A percentile compares a stretch with the other conserved stretches of the same genome.
Conservation (phyloP, 2,888 invertebrate genomes). For the Hydrotaea cyrtoneurina region DNA sequence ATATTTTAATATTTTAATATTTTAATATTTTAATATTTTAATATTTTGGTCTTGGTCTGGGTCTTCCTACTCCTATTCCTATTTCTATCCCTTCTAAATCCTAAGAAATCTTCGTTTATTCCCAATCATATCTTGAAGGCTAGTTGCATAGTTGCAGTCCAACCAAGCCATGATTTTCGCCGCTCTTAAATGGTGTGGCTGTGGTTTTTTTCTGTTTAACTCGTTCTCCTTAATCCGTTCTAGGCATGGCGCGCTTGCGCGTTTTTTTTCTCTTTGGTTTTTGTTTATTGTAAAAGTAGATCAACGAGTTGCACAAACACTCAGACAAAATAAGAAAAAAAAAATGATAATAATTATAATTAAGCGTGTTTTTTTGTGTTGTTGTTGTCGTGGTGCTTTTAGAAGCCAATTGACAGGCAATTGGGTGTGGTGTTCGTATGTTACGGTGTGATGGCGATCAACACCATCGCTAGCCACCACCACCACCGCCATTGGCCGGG, state of each 20-base stretch:
- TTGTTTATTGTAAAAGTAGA: conserved; percentile 32
- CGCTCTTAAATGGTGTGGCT: neutral
- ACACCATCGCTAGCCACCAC: neutral
- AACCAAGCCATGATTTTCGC: neutral
- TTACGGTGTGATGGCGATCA: neutral
- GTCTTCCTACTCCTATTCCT: too few species aligned
- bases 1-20: neutral
- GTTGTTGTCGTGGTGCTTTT: neutral
- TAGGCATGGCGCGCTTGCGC: conserved; percentile 44
- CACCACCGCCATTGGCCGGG: neutral
- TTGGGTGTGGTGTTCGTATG: conserved; percentile 32
- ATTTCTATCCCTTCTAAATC: too few species aligned
- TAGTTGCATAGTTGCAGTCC: too few species aligned
- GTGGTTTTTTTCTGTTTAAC: conserved; percentile 1
- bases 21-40: neutral
- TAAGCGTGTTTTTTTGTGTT: conserved; percentile 19
- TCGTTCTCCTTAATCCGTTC: conserved; percentile 59
- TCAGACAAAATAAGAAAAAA: neutral
- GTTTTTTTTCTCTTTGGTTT: conserved; percentile 43
- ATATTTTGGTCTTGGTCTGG: too few species aligned
- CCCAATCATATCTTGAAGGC: too few species aligned
- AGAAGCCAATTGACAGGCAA: conserved; percentile 28
- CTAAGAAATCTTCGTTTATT: too few species aligned
- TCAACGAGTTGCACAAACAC: conserved; percentile 32
- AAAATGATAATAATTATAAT: conserved; percentile 32